phyloP scores from a whole-genome alignment of 2,888 invertebrate genomes.

The Agrotis clavis region DNA sequence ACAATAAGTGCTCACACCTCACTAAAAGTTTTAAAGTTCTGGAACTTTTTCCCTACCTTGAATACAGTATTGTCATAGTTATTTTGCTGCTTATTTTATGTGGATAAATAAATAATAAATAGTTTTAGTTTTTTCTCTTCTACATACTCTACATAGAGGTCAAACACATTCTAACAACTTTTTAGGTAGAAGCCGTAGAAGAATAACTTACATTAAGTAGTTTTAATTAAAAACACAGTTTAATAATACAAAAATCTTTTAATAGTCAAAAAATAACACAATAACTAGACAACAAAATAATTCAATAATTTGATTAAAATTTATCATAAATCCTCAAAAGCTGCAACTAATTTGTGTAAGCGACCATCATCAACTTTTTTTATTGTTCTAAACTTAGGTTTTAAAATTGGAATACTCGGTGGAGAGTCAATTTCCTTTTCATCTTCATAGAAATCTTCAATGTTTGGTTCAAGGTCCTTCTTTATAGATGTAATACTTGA shows the following conservation, averaged over 20 bases:
- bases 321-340: conserved; percentile 84
- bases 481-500: conserved; percentile 69
- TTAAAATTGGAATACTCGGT: conserved; percentile 78
- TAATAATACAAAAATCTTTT: conserved; percentile 45
- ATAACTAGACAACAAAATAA: conserved; percentile 51
- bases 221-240: conserved; percentile 8
- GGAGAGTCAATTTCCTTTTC: conserved; percentile 78
- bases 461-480: conserved; percentile 86
- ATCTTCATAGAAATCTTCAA: conserved; percentile 86
- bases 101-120: not conserved
- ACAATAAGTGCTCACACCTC: too few relatives aligned
- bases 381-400: conserved; percentile 80
- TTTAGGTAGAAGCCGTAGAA: too few relatives aligned
- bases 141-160: too few relatives aligned
- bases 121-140: too few relatives aligned
- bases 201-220: not conserved
- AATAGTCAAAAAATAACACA: conserved; percentile 59
- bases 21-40: not conserved
- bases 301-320: conserved; percentile 28
- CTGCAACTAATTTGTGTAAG: conserved; percentile 80
- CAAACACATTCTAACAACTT: too few relatives aligned
- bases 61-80: not conserved
- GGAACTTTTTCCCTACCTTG: not conserved
- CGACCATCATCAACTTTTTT: conserved; percentile 78
- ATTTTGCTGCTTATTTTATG: not conserved